Conservation (phyloP, 2,797 vertebrate species). For the Enteromius trimaculatus region DNA sequence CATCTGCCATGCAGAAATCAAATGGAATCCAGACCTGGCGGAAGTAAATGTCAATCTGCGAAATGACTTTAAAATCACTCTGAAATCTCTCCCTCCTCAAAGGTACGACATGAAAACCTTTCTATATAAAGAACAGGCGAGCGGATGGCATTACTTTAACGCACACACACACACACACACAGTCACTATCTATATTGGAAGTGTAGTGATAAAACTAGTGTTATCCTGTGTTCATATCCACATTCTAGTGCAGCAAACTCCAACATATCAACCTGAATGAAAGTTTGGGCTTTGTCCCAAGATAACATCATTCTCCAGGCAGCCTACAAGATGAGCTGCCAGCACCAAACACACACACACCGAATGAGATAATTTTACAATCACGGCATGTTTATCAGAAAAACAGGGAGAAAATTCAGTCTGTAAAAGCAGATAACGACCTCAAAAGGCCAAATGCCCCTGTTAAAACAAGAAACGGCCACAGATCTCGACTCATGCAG, state of each 20-base stretch:
- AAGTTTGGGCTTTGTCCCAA: conserved; percentile 21
- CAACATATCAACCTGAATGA: conserved; percentile 46
- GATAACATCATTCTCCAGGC: conserved; percentile 45
- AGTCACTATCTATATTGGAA: background rate
- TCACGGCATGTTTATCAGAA: conserved; percentile 45
- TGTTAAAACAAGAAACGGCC: conserved; percentile 46
- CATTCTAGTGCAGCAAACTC: conserved; percentile 7
- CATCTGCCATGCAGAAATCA: conserved; percentile 39
- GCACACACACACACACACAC: background rate
- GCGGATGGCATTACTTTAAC: background rate
- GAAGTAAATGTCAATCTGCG: conserved; percentile 25
- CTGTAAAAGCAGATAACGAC: conserved; percentile 46
- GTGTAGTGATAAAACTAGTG: conserved; percentile 27
- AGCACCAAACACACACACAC: background rate
- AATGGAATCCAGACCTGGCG: conserved; percentile 3
- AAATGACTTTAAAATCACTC: conserved; percentile 17
- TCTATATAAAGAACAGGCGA: background rate
- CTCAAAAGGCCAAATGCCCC: conserved; percentile 40
- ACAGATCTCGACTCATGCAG: conserved; percentile 24
- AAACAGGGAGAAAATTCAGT: conserved; percentile 16
- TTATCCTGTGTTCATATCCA: conserved; percentile 39
- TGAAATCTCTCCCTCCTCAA: conserved; percentile 26
- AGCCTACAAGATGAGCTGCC: conserved; percentile 21
- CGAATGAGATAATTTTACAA: conserved; percentile 41
- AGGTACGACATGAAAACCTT: conserved; percentile 8